A percentile compares a stretch with the other conserved stretches of the same genome.
Evolutionary conservation across 2,888 invertebrate species (phyloP).

Genomic region (Dioctria linearis): DNA sequence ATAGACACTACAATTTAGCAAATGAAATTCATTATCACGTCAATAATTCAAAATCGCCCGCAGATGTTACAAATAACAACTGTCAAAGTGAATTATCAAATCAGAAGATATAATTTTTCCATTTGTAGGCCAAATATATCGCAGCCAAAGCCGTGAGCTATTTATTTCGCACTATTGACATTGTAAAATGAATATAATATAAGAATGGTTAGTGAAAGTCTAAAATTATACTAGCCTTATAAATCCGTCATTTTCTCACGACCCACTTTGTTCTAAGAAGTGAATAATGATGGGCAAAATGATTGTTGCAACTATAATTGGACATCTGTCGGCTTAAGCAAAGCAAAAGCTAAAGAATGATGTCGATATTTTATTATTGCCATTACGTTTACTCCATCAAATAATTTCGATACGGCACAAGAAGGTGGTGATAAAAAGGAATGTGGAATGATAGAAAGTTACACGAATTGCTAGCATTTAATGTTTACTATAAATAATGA

Average conservation of each 20-base stretch:
- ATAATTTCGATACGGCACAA: background rate
- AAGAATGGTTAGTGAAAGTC: too few species aligned
- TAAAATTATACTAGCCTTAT: too few species aligned
- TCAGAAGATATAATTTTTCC: too few species aligned
- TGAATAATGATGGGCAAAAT: background rate
- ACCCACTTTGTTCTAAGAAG: constrained; percentile 17
- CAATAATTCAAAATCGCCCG: too few species aligned
- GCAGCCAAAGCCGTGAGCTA: too few species aligned
- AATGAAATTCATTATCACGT: too few species aligned
- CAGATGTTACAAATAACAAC: too few species aligned
- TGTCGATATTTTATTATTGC: constrained; percentile 27
- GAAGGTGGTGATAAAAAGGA: background rate
- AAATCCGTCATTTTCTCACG: constrained; percentile 19
- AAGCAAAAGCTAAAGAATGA: background rate
- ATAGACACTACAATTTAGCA: too few species aligned
- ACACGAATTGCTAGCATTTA: constrained; percentile 25
- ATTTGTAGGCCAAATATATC: too few species aligned
- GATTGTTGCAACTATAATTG: background rate
- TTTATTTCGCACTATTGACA: too few species aligned
- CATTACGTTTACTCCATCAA: background rate
- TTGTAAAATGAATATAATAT: too few species aligned
- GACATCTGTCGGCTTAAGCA: background rate
- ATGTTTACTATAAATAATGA: background rate
- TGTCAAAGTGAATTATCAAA: too few species aligned
- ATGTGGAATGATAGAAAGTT: constrained; percentile 15